phyloP scores from a whole-genome alignment of 1,140 invertebrate species.

The Leptinotarsa lineolata region DNA sequence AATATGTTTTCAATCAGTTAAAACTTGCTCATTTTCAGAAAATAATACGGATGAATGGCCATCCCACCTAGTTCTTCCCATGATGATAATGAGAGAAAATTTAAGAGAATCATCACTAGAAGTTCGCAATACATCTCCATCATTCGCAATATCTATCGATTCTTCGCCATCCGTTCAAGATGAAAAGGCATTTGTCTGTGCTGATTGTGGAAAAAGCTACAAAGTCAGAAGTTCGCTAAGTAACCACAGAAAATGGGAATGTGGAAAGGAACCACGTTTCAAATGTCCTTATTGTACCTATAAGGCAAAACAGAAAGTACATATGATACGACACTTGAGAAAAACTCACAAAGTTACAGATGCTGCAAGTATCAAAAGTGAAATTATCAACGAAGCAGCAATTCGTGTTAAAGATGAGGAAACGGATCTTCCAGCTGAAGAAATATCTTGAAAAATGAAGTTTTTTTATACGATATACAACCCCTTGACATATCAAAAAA shows the following conservation, averaged over 20 bases:
- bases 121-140: neutral
- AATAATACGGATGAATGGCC: constrained; percentile 36
- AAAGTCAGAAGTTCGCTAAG: constrained; percentile 69
- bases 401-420: neutral
- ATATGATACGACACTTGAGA: constrained; percentile 70
- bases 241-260: constrained; percentile 85
- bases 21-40: neutral
- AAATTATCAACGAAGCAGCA: neutral
- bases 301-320: constrained; percentile 82
- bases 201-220: constrained; percentile 34
- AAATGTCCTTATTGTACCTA: constrained; percentile 82
- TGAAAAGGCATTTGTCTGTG: constrained; percentile 55
- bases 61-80: constrained; percentile 18
- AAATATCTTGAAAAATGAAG: neutral
- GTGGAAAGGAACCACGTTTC: constrained; percentile 81
- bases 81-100: constrained; percentile 32
- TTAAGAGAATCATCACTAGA: constrained; percentile 46
- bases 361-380: neutral
- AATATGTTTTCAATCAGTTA: too few relatives aligned
- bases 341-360: constrained; percentile 32
- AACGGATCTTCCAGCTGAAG: neutral
- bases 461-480: too few relatives aligned
- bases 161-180: constrained; percentile 1
- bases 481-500: too few relatives aligned
- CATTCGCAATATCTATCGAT: neutral